Base-by-base conservation (phyloP, 2,113 vertebrate species). In the Stigmatopora argus region DNA sequence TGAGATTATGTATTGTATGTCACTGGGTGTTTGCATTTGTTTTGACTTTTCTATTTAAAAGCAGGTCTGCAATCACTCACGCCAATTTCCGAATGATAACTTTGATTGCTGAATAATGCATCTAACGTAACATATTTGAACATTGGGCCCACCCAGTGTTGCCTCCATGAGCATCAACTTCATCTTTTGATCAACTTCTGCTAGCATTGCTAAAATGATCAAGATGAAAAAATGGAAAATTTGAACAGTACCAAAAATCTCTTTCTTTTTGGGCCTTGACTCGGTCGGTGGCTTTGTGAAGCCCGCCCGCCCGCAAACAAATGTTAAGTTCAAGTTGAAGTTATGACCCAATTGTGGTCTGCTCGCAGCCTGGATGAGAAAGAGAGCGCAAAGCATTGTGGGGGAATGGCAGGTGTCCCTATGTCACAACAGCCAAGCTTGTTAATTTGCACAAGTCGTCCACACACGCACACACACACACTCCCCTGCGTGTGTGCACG, bases 371-470 rank as follows among this genome's bases (percentile, higher is more conserved):
- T 69, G 11, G 70, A 66, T 78, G 72, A 75, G 67, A 73, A 75
- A 73, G 71, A 69, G 73, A 67, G 61, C 70, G 78, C 80, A 86
- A 84, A 73, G 83, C 74, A 80, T 86, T 84, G 72, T 85, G 85
- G 86, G 83, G 81, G 83, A 78, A 71, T 78, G 82, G 88, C 86
- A 89, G 88, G 84, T 87, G 84, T 86, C 83, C 80, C 76, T 59
- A 35, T 85, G 81, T 86, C 72, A 70, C 74, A 80, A 82, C 87
- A 87, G 87, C 89, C 89, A 87, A n/a, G 85, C 87, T 89, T 82
- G 86, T 88, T 92, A 90, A 90, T 92, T 91, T 88, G 89, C 87
- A 89, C 82, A 83, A 87, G 80, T 86, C 88, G 81, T 73, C 83
- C 83, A 83, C 81, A 74, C 73, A 77, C 74, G 62, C 77, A 67